Percentiles rank a stretch among this genome's conserved stretches.
phyloP scores from a whole-genome alignment of 2,888 invertebrate species.

The Resseliella maxima region DNA sequence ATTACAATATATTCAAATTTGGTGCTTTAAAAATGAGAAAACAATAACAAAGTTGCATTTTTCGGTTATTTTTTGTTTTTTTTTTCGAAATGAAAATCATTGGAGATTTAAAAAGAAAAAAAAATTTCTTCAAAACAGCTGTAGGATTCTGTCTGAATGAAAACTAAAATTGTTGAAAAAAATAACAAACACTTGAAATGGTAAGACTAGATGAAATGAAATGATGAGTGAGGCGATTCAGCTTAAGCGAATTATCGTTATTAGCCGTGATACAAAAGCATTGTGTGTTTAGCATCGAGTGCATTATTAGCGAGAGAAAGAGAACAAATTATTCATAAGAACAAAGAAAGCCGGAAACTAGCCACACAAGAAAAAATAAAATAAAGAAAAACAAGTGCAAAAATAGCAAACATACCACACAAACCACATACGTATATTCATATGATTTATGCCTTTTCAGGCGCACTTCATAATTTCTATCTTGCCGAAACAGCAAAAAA shows the following conservation, averaged over 20 bases:
- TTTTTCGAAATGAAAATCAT: too few relatives aligned
- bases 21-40: not conserved
- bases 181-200: not conserved
- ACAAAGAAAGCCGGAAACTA: conserved; percentile 37
- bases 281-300: not conserved
- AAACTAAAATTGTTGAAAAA: not conserved
- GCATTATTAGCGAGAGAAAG: not conserved
- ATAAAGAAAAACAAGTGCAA: not conserved
- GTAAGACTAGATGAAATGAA: not conserved
- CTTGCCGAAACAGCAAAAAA: not conserved
- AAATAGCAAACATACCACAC: not conserved
- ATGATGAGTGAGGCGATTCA: not conserved
- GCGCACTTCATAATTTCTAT: not conserved
- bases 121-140: too few relatives aligned
- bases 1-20: too few relatives aligned
- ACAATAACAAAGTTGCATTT: not conserved
- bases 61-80: too few relatives aligned
- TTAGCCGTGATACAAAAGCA: conserved; percentile 21
- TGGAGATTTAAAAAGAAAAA: too few relatives aligned
- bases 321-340: not conserved
- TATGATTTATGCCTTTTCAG: not conserved
- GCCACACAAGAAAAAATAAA: not conserved
- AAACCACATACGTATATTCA: not conserved
- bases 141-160: too few relatives aligned
- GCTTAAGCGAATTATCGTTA: not conserved